phyloP scores from a whole-genome alignment of 2,888 invertebrate species.

The Cerastoderma edule region DNA sequence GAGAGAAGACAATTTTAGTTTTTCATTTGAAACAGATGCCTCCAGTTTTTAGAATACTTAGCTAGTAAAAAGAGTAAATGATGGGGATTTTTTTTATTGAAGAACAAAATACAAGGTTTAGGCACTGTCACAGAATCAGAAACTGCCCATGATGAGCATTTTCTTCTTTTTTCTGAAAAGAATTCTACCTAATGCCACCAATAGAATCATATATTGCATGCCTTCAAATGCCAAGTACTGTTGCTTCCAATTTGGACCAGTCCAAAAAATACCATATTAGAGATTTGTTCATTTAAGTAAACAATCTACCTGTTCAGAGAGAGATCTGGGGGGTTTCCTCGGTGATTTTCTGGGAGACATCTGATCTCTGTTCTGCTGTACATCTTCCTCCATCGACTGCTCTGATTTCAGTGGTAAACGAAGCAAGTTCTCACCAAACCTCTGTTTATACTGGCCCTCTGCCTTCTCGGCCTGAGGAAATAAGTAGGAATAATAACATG shows the following conservation, averaged over 20 bases:
- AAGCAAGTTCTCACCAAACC: constrained; percentile 62
- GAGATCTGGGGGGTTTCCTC: constrained; percentile 51
- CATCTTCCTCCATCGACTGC: constrained; percentile 35
- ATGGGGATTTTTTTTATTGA: no score
- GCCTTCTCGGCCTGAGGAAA: constrained; percentile 55
- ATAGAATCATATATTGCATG: no score
- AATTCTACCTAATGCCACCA: no score
- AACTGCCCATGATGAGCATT: neutral
- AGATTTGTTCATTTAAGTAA: no score
- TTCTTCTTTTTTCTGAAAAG: constrained; percentile 28
- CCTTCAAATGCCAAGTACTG: no score
- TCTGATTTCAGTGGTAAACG: constrained; percentile 38
- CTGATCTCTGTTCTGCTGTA: constrained; percentile 32
- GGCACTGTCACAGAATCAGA: neutral
- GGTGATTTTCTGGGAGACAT: constrained; percentile 44
- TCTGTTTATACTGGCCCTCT: constrained; percentile 62
- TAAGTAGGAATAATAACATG: neutral
- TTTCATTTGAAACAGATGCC: no score
- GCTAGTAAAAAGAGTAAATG: no score
- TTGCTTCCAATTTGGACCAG: no score
- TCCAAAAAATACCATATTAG: no score
- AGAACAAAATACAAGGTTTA: no score
- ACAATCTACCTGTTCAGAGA: constrained; percentile 46
- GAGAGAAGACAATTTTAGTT: no score
- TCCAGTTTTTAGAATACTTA: no score